Base-by-base conservation (phyloP, 2,113 vertebrate species). In the Mus spicilegus region DNA sequence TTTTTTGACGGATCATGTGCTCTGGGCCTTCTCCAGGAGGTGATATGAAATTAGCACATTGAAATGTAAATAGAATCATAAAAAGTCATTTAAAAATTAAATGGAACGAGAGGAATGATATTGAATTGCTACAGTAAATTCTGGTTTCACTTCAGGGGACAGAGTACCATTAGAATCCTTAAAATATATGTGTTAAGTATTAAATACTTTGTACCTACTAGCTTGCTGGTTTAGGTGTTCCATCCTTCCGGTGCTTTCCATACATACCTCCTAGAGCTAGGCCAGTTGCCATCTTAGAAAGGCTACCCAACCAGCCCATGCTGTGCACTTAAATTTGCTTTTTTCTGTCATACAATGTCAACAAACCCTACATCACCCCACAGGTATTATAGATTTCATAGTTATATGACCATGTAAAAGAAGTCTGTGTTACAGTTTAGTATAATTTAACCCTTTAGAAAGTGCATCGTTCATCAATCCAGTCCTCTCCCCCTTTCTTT, bases 1-100 rank as follows among this genome's bases (percentile, higher is more conserved):
- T 63, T 63, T 88, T 92, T 30, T 70, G 77, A 94, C 63, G 36
- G 58, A 90, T 78, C 58, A 69, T 61, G 20, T 73, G 17, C 63
- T 90, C 46, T 42, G 75, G 78, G 26, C 9, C 75, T 93, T 96
- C 91, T 61, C 94, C 89, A 96, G 26, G 54, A 88, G 85, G 65
- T 93, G 90, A 36, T 86, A 72, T 90, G 63, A 92, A 96, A 96
- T 81, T 93, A 90, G 14, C n/a, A 67, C 72, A 85, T 90, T 81
- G 51, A 89, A 95, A 86, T 90, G 73, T 87, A 63, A 90, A 65
- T 70, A 80, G 67, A 91, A 42, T 49, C 84, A 87, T 49, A 33
- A 63, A 33, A 63, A 86, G 82, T 67, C 89, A 95, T 95, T 90
- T 94, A 86, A 90, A 76, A 85, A 90, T 96, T 82, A 92, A 63